Evolutionary conservation across 1,140 invertebrate species (phyloP).

Genomic region (Drosophila trapezifrons): DNA sequence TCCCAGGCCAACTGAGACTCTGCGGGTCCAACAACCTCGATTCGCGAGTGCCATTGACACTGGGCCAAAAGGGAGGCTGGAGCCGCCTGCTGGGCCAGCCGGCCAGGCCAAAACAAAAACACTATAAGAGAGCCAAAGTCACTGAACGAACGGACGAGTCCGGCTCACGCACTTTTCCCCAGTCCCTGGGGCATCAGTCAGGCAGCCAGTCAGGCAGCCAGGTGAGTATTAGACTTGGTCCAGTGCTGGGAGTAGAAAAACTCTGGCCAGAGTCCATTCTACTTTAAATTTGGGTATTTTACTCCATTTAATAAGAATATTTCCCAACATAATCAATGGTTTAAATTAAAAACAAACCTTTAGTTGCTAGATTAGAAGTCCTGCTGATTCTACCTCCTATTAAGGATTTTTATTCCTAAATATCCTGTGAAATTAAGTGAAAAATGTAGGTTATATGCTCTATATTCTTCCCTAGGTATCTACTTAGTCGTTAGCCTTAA

Average conservation of each 20-base stretch:
- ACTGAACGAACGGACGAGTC: conserved; percentile 64
- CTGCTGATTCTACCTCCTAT: no score
- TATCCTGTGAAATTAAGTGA: not conserved
- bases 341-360: not conserved
- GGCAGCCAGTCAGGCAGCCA: not conserved
- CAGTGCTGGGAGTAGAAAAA: no score
- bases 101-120: conserved; percentile 46
- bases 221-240: conserved; percentile 2
- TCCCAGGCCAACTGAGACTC: conserved; percentile 14
- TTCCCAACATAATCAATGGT: not conserved
- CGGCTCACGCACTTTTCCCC: conserved; percentile 63
- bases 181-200: not conserved
- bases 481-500: not conserved
- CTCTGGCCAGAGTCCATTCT: no score
- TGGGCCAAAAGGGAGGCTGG: conserved; percentile 51
- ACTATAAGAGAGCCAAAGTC: conserved; percentile 53
- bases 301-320: not conserved
- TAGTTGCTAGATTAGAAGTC: no score
- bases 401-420: not conserved
- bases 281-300: not conserved
- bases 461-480: conserved; percentile 9
- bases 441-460: not conserved
- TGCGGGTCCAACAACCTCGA: conserved; percentile 67
- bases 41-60: conserved; percentile 74
- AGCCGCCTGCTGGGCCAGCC: conserved; percentile 42